These are phyloP conservation scores for Parauchenoglanis ngamensis DNA, from an alignment of 2,797 vertebrate genomes.

Conservation along the genomic window DNA sequence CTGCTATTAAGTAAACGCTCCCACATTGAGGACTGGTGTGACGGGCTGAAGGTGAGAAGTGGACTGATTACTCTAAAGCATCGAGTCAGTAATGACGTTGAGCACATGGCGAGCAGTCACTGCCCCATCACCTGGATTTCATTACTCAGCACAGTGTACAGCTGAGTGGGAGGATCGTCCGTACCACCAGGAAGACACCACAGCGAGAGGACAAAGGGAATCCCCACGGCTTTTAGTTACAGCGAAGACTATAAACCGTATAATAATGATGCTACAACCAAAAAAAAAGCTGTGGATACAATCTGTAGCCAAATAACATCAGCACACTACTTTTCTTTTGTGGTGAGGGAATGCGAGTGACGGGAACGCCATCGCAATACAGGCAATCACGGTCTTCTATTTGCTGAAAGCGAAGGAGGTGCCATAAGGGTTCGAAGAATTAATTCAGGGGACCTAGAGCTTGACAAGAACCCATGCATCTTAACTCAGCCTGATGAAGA, in stretches of 20 bases:
- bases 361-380: not conserved
- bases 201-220: not conserved
- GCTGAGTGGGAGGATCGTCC: conserved; percentile 3
- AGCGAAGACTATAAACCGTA: not conserved
- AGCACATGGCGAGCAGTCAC: conserved; percentile 54
- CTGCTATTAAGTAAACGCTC: not conserved
- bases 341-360: too few relatives aligned
- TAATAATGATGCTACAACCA: too few relatives aligned
- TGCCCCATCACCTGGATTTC: conserved; percentile 66
- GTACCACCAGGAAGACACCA: not conserved
- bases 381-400: not conserved
- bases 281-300: too few relatives aligned
- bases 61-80: conserved; percentile 38
- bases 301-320: too few relatives aligned
- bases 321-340: too few relatives aligned
- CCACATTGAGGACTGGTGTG: conserved; percentile 10
- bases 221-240: not conserved
- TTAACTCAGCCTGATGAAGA: not conserved
- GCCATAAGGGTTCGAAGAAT: not conserved
- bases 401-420: not conserved
- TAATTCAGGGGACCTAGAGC: not conserved
- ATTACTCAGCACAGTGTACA: conserved; percentile 6
- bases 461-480: not conserved
- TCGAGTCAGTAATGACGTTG: conserved; percentile 47
- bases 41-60: conserved; percentile 54